Base-by-base conservation (phyloP, 2,797 vertebrate genomes). In the Labroides dimidiatus region DNA sequence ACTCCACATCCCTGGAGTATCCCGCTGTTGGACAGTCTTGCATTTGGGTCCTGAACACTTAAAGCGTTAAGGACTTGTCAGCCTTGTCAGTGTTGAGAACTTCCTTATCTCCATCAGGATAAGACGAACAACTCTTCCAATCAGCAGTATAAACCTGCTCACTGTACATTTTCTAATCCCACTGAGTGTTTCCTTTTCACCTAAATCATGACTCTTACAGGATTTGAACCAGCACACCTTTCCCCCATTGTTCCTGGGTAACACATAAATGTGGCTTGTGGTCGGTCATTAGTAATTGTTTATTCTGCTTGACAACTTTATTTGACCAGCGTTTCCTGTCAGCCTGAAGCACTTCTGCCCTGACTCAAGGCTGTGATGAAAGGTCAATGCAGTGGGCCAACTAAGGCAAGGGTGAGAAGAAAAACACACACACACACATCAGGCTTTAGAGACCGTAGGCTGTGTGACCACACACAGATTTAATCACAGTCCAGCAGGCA, bases 401-500 rank as follows among this genome's bases (percentile, higher is more conserved):
- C 76, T 85, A 81, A 86, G 78, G 70, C 69, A 81, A 74, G 70
- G 77, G 81, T 80, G 85, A 84, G 83, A 79, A 69, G 75, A 79
- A 77, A 64, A 49, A 71, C 12, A 84, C 75, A 85, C 59, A 85
- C 59, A 68, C 71, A 77, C 24, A 9, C 85, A 76, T 69, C 56
- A 75, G 52, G 61, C 36, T 16, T 50, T 64, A 43, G 45, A 68
- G 45, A 83, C 87, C 44, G 12, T 58, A 72, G 84, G 88, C 86
- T 81, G 77, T 80, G 81, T 82, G 84, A 85, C 79, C 82, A 78
- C 67, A 82, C 76, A 69, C 50, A 54, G 44, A 84, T 87, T 84
- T 78, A 86, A 88, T 87, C 82, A 82, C 78, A 88, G 85, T 84
- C 84, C 83, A 81, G 49, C 84, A 81, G 83, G 78, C 81, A 72